Base-by-base conservation (phyloP, 2,797 vertebrate species). In the Neopelma chrysocephalum region DNA sequence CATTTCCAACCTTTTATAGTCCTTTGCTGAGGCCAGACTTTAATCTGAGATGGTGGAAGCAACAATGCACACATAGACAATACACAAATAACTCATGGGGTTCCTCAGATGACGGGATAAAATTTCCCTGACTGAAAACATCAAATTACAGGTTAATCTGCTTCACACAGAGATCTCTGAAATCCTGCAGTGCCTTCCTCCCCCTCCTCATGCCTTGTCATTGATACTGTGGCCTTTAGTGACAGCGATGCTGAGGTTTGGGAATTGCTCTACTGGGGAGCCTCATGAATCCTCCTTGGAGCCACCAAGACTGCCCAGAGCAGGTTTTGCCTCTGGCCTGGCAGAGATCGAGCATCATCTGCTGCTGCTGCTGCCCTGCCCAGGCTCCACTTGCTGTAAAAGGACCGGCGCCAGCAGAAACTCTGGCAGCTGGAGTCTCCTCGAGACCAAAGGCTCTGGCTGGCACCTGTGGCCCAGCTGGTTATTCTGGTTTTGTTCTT, bases 301-400 rank as follows among this genome's bases (percentile, higher is more conserved):
- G 29, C 19, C 60, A 62, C 19, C 19, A 14, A 7, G 14, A 31
- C 60, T 43, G 61, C 29, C 29, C 40, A 62, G 19, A 62, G 61
- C 61, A 62, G 40, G 29, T 43, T 43, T 62, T 42, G 61, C 40
- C 29, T 22, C 61, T 62, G 38, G 27, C 16, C 38, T 43, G 40
- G 61, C 38, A 62, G 61, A 42, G 61, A 14, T 31, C 10, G 14
- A 62, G 61, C 61, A 62, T 62, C 40, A 22, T 32, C n/a, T n/a
- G n/a, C 40, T 32, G 38, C 38, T 60, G 36, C 38, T 62, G 29
- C 61, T 32, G 61, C 40, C 26, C 72, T 47, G 75, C 17, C 34
- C 4, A 0, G 53, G 36, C 22, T 61, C 14, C 5, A 3, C 32
- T 20, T 9, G 32, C 50, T 42, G 36, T 1, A 1, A 0, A 27